Percentiles rank a stretch among this genome's conserved stretches.
These are phyloP conservation scores for Palythoa caribaeorum DNA, from an alignment of 92 coral and sea anemone genomes.

Conservation along the genomic window DNA sequence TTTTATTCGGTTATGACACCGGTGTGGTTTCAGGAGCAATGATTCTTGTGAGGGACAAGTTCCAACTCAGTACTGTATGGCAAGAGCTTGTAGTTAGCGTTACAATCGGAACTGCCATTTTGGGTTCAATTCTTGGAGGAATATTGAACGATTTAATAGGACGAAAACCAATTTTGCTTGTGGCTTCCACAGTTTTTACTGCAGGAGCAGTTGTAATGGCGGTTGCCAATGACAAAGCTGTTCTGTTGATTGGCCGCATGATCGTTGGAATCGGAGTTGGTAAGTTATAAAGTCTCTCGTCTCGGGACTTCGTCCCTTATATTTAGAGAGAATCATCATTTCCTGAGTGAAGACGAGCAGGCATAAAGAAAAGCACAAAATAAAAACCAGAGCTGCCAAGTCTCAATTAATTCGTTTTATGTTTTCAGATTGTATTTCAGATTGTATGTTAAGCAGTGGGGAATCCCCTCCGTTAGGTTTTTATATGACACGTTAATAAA, in stretches of 20 bases:
- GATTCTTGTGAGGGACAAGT: constrained; percentile 76
- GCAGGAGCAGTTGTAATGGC: constrained; percentile 91
- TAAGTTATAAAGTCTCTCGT: constrained; percentile 25
- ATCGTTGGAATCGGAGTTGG: constrained; percentile 94
- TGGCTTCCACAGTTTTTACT: constrained; percentile 80
- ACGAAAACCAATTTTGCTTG: constrained; percentile 77
- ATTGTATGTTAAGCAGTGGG: too few species aligned
- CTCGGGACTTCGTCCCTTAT: too few species aligned
- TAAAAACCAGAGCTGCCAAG: too few species aligned
- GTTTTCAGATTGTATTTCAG: too few species aligned
- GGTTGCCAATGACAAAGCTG: constrained; percentile 66
- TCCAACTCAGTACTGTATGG: constrained; percentile 76
- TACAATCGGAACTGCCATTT: constrained; percentile 85
- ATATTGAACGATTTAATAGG: constrained; percentile 77
- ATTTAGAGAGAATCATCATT: too few species aligned
- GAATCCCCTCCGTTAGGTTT: too few species aligned
- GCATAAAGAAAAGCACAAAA: too few species aligned
- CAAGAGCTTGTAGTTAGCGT: constrained; percentile 90
- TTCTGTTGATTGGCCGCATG: constrained; percentile 83
- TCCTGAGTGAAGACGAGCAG: too few species aligned
- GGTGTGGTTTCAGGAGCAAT: constrained; percentile 97
- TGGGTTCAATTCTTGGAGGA: constrained; percentile 86
- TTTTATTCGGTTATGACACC: constrained; percentile 96
- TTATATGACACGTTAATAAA: too few species aligned
- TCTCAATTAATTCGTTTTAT: too few species aligned